Evolutionary conservation across 2,113 vertebrate species (phyloP).

Genomic region (Ptychochromis oligacanthus): DNA sequence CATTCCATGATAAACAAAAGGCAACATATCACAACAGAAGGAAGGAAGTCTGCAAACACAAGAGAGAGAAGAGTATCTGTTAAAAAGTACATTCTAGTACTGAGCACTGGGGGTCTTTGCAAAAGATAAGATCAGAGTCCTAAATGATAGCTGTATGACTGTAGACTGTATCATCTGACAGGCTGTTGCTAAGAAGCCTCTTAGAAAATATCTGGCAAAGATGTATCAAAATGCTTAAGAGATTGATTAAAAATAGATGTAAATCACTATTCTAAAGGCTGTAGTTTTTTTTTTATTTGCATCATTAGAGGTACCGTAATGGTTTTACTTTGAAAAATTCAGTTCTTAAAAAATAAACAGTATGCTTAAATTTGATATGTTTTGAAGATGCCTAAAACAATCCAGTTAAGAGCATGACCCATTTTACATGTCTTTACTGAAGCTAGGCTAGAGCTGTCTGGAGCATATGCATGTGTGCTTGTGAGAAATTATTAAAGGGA

Average conservation of each 20-base stretch:
- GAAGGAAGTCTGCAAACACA: background rate
- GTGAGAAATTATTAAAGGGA: conserved; percentile 7
- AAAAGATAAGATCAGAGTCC: background rate
- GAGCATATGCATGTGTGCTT: background rate
- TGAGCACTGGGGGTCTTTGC: background rate
- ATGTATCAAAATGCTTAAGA: conserved; percentile 32
- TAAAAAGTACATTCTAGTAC: background rate
- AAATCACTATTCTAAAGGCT: conserved; percentile 13
- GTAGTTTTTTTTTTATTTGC: no score
- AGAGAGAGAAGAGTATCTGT: background rate
- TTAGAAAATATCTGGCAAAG: conserved; percentile 30
- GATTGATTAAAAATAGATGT: conserved; percentile 29
- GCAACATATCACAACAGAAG: background rate
- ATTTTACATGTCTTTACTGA: background rate
- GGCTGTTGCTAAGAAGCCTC: background rate
- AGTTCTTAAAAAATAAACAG: background rate
- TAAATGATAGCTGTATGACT: background rate
- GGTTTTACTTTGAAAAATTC: background rate
- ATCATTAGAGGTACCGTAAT: conserved; percentile 13
- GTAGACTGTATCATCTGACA: conserved; percentile 1
- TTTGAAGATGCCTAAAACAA: background rate
- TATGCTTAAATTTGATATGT: background rate
- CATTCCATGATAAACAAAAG: background rate
- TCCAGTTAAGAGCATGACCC: background rate
- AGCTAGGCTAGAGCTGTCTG: background rate